phyloP scores from a whole-genome alignment of 2,888 invertebrate species.

The Ectemnius continuus region DNA sequence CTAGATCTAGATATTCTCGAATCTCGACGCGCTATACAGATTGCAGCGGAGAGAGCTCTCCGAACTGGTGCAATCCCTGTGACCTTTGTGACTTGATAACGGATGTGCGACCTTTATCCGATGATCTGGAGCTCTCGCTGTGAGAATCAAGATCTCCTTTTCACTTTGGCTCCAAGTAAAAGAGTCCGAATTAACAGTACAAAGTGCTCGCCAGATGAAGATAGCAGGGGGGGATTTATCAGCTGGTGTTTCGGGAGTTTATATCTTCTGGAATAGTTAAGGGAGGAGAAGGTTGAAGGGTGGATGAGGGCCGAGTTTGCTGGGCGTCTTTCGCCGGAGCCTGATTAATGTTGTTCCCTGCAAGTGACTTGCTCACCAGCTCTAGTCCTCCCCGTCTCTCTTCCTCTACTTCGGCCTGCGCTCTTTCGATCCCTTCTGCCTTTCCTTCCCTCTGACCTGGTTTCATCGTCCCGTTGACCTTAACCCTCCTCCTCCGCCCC shows the following conservation, averaged over 20 bases:
- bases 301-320: constrained; percentile 17
- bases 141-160: background rate
- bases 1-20: no score
- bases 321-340: constrained; percentile 24
- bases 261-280: constrained; percentile 17
- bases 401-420: background rate
- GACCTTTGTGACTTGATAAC: no score
- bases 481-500: constrained; percentile 9
- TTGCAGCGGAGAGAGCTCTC: no score
- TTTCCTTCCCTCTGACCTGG: constrained; percentile 25
- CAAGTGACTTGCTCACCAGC: constrained; percentile 9
- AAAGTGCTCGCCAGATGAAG: constrained; percentile 32
- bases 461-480: constrained; percentile 35
- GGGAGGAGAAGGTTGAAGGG: background rate
- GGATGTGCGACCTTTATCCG: background rate
- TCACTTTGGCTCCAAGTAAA: constrained; percentile 15
- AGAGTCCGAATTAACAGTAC: constrained; percentile 30
- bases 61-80: no score
- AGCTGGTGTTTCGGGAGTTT: constrained; percentile 24
- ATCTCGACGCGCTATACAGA: no score
- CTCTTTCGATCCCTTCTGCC: constrained; percentile 2
- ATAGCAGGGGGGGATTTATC: constrained; percentile 36
- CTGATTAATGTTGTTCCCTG: constrained; percentile 44
- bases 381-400: constrained; percentile 1
- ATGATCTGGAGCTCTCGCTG: background rate